phyloP scores from a whole-genome alignment of 2,888 invertebrate genomes.

The Acrocera orbiculus region DNA sequence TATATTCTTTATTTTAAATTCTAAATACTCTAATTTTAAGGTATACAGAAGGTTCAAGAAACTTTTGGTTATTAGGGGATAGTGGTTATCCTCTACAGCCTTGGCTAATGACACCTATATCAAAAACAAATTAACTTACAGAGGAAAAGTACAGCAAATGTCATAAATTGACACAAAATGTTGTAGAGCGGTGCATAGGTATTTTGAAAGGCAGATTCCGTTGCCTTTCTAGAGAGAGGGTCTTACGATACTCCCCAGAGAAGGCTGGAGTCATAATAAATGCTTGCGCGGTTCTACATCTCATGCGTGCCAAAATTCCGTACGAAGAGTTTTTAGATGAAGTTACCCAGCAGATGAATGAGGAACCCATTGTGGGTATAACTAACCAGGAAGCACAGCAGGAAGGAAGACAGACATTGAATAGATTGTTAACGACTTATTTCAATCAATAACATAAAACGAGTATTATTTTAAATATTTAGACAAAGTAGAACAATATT shows the following conservation, averaged over 20 bases:
- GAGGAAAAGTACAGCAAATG: not conserved
- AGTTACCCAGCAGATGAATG: too few species aligned
- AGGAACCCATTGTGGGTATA: too few species aligned
- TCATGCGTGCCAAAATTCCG: not conserved
- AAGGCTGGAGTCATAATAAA: constrained; percentile 3
- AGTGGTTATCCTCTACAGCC: constrained; percentile 9
- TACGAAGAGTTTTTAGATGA: not conserved
- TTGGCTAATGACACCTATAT: constrained; percentile 2
- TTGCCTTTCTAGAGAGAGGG: not conserved
- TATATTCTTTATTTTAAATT: not conserved
- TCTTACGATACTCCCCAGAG: not conserved
- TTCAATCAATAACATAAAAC: too few species aligned
- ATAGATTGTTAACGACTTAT: too few species aligned
- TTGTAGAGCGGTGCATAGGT: not conserved
- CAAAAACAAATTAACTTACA: not conserved
- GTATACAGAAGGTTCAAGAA: not conserved
- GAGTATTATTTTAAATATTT: too few species aligned
- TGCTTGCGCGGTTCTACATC: constrained; percentile 1
- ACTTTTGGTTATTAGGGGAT: constrained; percentile 9
- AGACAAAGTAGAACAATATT: too few species aligned
- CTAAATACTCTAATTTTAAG: not conserved
- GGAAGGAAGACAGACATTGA: too few species aligned
- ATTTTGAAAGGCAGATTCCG: constrained; percentile 1
- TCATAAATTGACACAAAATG: not conserved
- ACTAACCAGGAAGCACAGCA: too few species aligned